Base-by-base conservation (phyloP, 2,797 vertebrate species). In the Oryzias sinensis region DNA sequence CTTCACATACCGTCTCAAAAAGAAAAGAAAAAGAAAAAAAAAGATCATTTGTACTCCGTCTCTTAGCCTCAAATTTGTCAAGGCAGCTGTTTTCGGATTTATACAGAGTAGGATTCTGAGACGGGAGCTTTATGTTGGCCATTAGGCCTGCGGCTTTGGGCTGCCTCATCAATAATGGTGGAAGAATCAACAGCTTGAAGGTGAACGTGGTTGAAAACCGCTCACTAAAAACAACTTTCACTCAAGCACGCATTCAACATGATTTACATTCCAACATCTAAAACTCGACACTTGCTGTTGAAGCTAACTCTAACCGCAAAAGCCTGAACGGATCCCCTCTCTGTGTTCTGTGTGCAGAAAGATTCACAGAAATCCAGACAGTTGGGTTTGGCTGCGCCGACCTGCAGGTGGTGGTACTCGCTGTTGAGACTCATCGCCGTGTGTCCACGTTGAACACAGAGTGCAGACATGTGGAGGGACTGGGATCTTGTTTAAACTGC, bases 401-500 rank as follows among this genome's bases (percentile, higher is more conserved):
- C 97, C 97, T 99, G 97, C 70, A 99, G 93, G 84, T 99, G 97
- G 63, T 94, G 93, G 62, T 94, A 98, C 49, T 93, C 90, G 5
- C 82, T 62, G 64, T 91, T 92, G 42, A 60, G 24, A 98, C 69
- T 98, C 95, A 50, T 99, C 96, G 3, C 97, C 97, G 0, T n/a
- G 94, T 98, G 49, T 93, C 83, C 14, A 96, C 91, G 13, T 85
- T 62, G 79, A 99, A 99, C 58, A 96, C 59, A 0, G 97, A 98
- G 87, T 99, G 97, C 53, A 98, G 93, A 77, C 95, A 98, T 9
- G 90, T 96, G 48, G 93, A 92, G 1, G 97, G 95, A 57, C 93
- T 95, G 22, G 97, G 97, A 53, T 98, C 94, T 79, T 98, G 94
- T 79, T 99, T 99, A 72, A 97, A 99, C 74, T 93, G 89, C 85